phyloP scores from a whole-genome alignment of 2,113 vertebrate genomes.

The Elephantulus edwardii region DNA sequence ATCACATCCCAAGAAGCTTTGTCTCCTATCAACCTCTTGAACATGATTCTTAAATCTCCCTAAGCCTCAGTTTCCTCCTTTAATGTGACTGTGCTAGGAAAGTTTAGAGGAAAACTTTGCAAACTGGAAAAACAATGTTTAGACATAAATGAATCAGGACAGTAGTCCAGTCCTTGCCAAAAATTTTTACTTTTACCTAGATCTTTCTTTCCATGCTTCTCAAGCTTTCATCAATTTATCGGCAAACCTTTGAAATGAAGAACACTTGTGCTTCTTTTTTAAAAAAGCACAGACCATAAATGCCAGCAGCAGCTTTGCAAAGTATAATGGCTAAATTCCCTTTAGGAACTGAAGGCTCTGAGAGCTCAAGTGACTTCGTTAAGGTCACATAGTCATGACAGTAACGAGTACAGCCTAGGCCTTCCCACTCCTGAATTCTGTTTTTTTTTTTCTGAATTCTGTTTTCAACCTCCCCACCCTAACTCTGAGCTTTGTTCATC shows the following conservation, averaged over 20 bases:
- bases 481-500: neutral
- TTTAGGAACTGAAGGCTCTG: neutral
- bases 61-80: conserved; percentile 32
- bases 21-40: conserved; percentile 8
- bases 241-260: neutral
- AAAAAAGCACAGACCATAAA: neutral
- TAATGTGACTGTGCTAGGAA: neutral
- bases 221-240: neutral
- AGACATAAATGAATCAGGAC: neutral
- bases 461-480: neutral
- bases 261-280: neutral
- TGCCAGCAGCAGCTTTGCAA: neutral
- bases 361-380: neutral
- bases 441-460: too few species aligned
- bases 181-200: conserved; percentile 29
- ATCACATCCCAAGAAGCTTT: conserved; percentile 4
- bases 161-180: neutral
- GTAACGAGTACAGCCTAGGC: neutral
- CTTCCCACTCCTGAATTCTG: neutral
- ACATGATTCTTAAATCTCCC: neutral
- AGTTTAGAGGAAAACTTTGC: neutral
- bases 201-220: neutral
- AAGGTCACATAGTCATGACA: neutral
- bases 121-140: conserved; percentile 27
- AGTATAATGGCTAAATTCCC: neutral